These are phyloP conservation scores for Columba janthina DNA, from an alignment of 2,113 vertebrate species.

Conservation along the genomic window DNA sequence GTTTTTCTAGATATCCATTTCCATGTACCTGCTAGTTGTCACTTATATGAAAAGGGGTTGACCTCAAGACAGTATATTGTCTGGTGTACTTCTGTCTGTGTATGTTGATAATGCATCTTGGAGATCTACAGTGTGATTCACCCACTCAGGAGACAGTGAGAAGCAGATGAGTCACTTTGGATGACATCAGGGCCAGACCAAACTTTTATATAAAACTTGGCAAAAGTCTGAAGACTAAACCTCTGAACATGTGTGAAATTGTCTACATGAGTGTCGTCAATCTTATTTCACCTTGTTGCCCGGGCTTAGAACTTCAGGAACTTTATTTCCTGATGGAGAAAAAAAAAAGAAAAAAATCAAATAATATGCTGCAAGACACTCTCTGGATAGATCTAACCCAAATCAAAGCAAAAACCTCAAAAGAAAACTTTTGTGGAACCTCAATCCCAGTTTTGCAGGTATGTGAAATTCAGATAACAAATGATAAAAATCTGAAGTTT, in stretches of 20 bases:
- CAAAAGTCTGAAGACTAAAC: conserved; percentile 17
- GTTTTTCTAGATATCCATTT: background rate
- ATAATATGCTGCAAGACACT: background rate
- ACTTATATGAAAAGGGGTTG: background rate
- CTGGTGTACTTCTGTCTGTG: background rate
- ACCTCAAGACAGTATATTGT: background rate
- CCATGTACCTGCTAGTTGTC: background rate
- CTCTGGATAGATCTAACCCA: background rate
- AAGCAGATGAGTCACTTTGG: background rate
- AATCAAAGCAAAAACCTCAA: conserved; percentile 27
- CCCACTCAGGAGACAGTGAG: background rate
- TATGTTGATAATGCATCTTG: background rate
- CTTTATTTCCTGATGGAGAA: background rate
- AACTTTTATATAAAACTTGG: background rate
- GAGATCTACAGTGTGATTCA: background rate
- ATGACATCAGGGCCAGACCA: conserved; percentile 2
- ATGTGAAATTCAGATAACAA: background rate
- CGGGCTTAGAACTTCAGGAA: background rate
- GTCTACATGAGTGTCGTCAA: background rate
- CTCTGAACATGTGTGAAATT: background rate
- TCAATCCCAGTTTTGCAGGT: background rate
- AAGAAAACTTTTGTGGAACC: background rate
- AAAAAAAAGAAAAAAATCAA: background rate
- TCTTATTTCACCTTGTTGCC: background rate
- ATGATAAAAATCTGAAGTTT: background rate